Percentiles rank a stretch among this genome's conserved stretches.
Evolutionary conservation across 2,113 vertebrate genomes (phyloP).

Genomic region (crab-eating macaque (Macaca fascicularis)): DNA sequence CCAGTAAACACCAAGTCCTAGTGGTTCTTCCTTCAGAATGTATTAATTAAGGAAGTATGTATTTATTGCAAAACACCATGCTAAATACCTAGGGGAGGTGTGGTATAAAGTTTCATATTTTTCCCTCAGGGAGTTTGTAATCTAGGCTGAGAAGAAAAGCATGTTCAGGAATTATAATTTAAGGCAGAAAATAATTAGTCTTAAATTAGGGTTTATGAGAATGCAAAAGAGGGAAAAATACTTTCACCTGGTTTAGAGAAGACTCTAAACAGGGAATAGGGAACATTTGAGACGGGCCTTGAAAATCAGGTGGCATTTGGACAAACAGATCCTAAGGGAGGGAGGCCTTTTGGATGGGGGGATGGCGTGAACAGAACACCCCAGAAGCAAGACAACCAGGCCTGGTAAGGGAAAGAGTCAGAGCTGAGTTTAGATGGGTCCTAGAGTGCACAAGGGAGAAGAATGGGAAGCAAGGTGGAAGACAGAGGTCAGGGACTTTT

Average conservation of each 20-base stretch:
- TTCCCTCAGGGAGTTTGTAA: neutral
- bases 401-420: neutral
- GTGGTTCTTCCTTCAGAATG: neutral
- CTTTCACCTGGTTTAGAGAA: neutral
- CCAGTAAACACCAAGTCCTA: neutral
- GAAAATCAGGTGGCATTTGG: neutral
- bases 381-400: neutral
- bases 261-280: neutral
- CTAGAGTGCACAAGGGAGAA: neutral
- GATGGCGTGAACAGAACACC: neutral
- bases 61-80: neutral
- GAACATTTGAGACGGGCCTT: neutral
- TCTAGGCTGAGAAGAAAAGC: neutral
- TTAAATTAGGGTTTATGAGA: neutral
- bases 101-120: neutral
- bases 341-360: neutral
- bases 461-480: neutral
- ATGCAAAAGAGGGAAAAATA: neutral
- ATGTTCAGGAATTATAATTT: neutral
- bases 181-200: neutral
- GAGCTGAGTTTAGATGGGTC: neutral
- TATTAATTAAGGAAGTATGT: slow-evolving; percentile 10
- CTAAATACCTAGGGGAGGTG: neutral
- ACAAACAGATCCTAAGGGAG: neutral
- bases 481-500: neutral